phyloP scores from a whole-genome alignment of 2,888 invertebrate species.

The Microplitis manilae region DNA sequence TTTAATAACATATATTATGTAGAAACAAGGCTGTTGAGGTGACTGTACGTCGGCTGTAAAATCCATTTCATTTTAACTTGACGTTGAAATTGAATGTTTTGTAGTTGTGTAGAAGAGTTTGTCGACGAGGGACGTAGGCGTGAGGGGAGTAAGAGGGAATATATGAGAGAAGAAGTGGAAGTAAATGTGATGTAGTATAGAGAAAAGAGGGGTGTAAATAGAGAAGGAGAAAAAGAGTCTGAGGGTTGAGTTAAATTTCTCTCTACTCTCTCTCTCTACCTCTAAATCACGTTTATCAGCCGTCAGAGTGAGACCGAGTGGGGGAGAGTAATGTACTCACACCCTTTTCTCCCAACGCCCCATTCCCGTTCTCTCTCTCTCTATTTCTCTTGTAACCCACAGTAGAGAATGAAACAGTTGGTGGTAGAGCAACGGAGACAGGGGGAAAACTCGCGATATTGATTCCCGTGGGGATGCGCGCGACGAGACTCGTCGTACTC shows the following conservation, averaged over 20 bases:
- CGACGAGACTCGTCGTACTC: conserved; percentile 54
- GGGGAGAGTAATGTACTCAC: conserved; percentile 43
- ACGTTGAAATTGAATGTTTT: conserved; percentile 77
- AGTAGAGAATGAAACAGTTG: conserved; percentile 60
- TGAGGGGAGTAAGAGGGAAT: conserved; percentile 44
- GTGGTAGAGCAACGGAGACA: conserved; percentile 57
- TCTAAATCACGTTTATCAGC: conserved; percentile 68
- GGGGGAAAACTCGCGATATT: conserved; percentile 67
- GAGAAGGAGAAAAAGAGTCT: conserved; percentile 30
- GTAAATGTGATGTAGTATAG: conserved; percentile 32
- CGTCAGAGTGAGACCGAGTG: conserved; percentile 45
- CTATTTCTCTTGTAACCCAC: background rate
- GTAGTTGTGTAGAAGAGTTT: conserved; percentile 67
- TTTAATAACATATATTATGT: conserved; percentile 20
- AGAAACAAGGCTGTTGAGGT: conserved; percentile 45
- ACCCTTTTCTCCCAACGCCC: conserved; percentile 12
- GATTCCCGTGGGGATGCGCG: conserved; percentile 71
- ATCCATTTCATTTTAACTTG: conserved; percentile 77
- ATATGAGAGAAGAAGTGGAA: conserved; percentile 34
- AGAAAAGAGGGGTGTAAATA: conserved; percentile 63
- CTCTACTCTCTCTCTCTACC: conserved; percentile 46
- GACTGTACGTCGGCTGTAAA: conserved; percentile 72
- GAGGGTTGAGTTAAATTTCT: conserved; percentile 26
- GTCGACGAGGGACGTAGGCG: conserved; percentile 62
- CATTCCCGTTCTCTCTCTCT: background rate